Base-by-base conservation (phyloP, 2,888 invertebrate species). In the Tigriopus californicus region DNA sequence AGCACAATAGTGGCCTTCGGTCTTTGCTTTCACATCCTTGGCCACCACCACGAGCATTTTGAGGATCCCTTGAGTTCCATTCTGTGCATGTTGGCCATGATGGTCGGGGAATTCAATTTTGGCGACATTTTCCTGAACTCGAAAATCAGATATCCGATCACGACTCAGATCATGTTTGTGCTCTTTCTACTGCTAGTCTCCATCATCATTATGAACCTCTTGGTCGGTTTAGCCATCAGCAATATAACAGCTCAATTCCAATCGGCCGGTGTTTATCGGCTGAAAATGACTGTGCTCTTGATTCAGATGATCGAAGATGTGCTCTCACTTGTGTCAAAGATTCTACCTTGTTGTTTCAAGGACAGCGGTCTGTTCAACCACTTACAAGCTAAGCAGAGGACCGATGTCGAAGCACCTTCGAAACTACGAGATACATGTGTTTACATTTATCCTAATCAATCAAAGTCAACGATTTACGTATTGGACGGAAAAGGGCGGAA, bases 81-180 rank as follows among this genome's bases (percentile, higher is more conserved):
- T 1, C 73, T 77, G 24, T 77, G 77, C 64, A 77, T 77, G 0
- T 71, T 77, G 49, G 76, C 77, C 2, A 78, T 78, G 77, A 76
- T 77, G 77, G 77, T 77, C 11, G 76, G 76, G 60, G 78, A 79
- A 64, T 77, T 77, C 57, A 77, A 78, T 63, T 77, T 78, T 64
- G 69, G 64, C 10, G 71, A 73, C 4, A 20, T 63, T 24, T 66
- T 6, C 3, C 11, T 10, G 5, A 8, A 4, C 12, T 44, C n/a
- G 4, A 15, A 44, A 18, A 18, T 44, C 44, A 3, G 18, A 6
- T 57, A 57, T 18, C 46, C 59, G 12, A n/a, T 54, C 60, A 62
- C 22, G 61, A 72, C 76, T 0, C 70, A 77, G 51, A 65, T 77
- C 1, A 72, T 78, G 20, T 77, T 78, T 64, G 66, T 77, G 0